Conservation (phyloP, 2,797 vertebrate species). For the Apogon talboti region DNA sequence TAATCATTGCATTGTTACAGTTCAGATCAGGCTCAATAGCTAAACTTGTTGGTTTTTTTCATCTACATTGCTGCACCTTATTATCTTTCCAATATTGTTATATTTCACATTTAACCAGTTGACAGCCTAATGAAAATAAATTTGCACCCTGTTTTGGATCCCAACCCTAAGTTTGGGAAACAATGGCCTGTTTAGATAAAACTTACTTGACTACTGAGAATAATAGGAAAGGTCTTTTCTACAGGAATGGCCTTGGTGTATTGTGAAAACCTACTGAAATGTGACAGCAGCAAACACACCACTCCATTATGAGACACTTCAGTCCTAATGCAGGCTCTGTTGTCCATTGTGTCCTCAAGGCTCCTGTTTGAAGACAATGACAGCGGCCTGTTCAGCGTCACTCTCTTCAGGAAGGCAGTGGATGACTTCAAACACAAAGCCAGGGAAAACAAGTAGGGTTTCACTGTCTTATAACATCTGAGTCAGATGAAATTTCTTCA, state of each 20-base stretch:
- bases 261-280: slow-evolving; percentile 1
- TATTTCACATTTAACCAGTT: too few relatives aligned
- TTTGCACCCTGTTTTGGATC: too few relatives aligned
- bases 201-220: too few relatives aligned
- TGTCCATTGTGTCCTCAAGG: slow-evolving; percentile 66
- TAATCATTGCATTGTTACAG: too few relatives aligned
- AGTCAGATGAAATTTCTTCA: too few relatives aligned
- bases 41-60: background rate
- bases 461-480: background rate
- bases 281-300: background rate
- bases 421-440: slow-evolving; percentile 98
- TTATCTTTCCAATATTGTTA: background rate
- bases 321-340: background rate
- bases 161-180: too few relatives aligned
- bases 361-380: slow-evolving; percentile 95
- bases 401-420: slow-evolving; percentile 94
- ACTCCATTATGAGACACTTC: background rate
- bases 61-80: background rate
- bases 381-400: slow-evolving; percentile 94
- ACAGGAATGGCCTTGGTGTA: background rate
- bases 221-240: too few relatives aligned
- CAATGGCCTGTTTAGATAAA: too few relatives aligned
- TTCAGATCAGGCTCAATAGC: background rate
- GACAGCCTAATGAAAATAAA: too few relatives aligned
- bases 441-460: slow-evolving; percentile 92